A percentile compares a stretch with the other conserved stretches of the same genome.
These are phyloP conservation scores for Plebejus argus DNA, from an alignment of 2,888 invertebrate genomes.

Conservation along the genomic window DNA sequence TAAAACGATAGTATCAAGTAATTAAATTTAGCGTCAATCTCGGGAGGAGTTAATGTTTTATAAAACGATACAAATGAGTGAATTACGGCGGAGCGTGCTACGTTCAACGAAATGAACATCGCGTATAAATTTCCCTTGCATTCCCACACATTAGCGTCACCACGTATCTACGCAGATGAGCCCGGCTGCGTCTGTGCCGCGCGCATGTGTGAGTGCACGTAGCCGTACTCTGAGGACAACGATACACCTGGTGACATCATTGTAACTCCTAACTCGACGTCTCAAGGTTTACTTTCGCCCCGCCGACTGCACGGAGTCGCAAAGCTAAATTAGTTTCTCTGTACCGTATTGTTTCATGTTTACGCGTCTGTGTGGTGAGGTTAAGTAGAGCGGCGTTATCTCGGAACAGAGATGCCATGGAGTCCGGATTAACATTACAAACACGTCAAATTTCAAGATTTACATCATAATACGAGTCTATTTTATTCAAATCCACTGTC, in stretches of 20 bases:
- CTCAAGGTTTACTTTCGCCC: slow-evolving; percentile 48
- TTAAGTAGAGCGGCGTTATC: slow-evolving; percentile 81
- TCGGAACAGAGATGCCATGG: slow-evolving; percentile 75
- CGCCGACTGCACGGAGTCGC: slow-evolving; percentile 46
- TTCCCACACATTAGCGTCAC: slow-evolving; percentile 68
- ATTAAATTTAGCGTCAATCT: slow-evolving; percentile 64
- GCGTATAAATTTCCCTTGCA: slow-evolving; percentile 77
- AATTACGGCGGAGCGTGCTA: slow-evolving; percentile 65
- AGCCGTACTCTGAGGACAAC: slow-evolving; percentile 50
- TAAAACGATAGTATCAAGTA: slow-evolving; percentile 49
- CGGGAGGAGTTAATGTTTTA: slow-evolving; percentile 64
- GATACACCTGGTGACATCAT: slow-evolving; percentile 39
- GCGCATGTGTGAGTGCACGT: slow-evolving; percentile 62
- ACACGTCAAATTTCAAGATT: slow-evolving; percentile 36
- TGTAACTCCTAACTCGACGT: slow-evolving; percentile 46
- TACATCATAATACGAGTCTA: slow-evolving; percentile 19
- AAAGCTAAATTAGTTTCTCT: slow-evolving; percentile 67
- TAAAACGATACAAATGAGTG: slow-evolving; percentile 73
- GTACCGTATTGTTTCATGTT: slow-evolving; percentile 81
- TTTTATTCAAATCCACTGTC: background rate
- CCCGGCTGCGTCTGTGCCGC: slow-evolving; percentile 36
- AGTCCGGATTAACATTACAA: slow-evolving; percentile 64
- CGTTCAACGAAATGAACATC: slow-evolving; percentile 63
- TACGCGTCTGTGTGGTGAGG: slow-evolving; percentile 78
- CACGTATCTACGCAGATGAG: slow-evolving; percentile 58